Percentiles rank a stretch among this genome's conserved stretches.
Evolutionary conservation across 2,888 invertebrate genomes (phyloP).

Genomic region (Eucera pruinosa): DNA sequence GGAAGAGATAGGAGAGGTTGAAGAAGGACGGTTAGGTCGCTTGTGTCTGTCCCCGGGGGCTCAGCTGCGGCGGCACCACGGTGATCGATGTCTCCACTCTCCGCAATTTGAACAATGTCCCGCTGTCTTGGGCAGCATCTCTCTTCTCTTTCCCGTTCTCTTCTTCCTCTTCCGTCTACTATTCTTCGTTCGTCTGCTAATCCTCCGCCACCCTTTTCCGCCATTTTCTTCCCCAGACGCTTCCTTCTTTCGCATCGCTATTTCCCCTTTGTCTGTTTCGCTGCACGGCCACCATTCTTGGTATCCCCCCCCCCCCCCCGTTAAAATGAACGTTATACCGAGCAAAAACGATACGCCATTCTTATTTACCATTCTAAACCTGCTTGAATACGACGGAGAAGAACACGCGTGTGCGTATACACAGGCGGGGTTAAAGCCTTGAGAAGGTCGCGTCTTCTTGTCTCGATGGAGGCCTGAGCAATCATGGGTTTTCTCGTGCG

Average conservation of each 20-base stretch:
- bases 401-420: conserved; percentile 49
- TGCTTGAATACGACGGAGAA: conserved; percentile 39
- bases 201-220: conserved; percentile 4
- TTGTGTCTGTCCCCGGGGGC: conserved; percentile 75
- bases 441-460: conserved; percentile 46
- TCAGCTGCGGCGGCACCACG: conserved; percentile 75
- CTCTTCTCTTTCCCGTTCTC: conserved; percentile 30
- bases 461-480: conserved; percentile 59
- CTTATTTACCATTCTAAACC: conserved; percentile 77
- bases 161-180: background rate
- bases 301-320: conserved; percentile 61
- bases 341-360: conserved; percentile 72
- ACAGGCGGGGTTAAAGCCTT: conserved; percentile 31
- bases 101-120: conserved; percentile 82
- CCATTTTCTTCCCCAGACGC: conserved; percentile 23
- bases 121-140: conserved; percentile 67
- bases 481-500: conserved; percentile 72
- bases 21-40: conserved; percentile 68
- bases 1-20: conserved; percentile 53
- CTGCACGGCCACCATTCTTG: conserved; percentile 47
- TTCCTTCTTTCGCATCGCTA: background rate
- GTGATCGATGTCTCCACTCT: conserved; percentile 81
- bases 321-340: conserved; percentile 78
- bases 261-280: background rate
- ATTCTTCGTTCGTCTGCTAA: conserved; percentile 19